Percentiles rank a stretch among this genome's conserved stretches.
Evolutionary conservation across 2,113 vertebrate species (phyloP).

Genomic region (Myiagra hebetior): DNA sequence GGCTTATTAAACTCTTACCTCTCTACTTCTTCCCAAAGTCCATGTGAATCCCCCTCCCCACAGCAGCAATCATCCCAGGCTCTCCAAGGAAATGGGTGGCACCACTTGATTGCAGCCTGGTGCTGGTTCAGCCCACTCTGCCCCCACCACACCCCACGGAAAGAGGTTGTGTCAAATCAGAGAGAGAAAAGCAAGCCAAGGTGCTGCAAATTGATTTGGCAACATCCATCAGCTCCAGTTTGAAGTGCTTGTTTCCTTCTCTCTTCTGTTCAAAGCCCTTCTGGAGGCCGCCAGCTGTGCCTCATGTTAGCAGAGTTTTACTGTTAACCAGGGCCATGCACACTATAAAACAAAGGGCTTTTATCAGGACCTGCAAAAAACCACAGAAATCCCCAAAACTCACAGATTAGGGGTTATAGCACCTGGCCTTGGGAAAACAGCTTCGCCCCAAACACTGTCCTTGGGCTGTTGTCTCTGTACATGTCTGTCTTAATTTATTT

Average conservation of each 20-base stretch:
- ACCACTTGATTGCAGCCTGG: neutral
- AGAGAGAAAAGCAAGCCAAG: neutral
- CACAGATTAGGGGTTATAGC: neutral
- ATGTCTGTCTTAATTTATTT: neutral
- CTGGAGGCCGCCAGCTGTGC: neutral
- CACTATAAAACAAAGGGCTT: neutral
- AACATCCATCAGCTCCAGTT: neutral
- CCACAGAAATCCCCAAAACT: neutral
- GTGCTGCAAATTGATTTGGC: neutral
- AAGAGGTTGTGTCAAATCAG: neutral
- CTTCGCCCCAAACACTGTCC: neutral
- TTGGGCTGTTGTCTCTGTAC: neutral
- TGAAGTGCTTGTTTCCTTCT: neutral
- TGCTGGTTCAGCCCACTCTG: neutral
- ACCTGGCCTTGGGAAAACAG: neutral
- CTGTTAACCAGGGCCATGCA: neutral
- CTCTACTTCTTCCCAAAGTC: neutral
- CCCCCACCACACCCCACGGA: fast-evolving
- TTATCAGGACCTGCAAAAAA: neutral
- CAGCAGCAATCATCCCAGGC: neutral
- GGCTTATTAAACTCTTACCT: neutral
- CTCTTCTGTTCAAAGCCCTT: neutral
- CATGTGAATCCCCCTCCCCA: neutral
- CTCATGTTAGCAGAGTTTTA: neutral
- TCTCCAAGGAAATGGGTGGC: neutral